Conservation (phyloP, 1,140 invertebrate species). For the Arion vulgaris region DNA sequence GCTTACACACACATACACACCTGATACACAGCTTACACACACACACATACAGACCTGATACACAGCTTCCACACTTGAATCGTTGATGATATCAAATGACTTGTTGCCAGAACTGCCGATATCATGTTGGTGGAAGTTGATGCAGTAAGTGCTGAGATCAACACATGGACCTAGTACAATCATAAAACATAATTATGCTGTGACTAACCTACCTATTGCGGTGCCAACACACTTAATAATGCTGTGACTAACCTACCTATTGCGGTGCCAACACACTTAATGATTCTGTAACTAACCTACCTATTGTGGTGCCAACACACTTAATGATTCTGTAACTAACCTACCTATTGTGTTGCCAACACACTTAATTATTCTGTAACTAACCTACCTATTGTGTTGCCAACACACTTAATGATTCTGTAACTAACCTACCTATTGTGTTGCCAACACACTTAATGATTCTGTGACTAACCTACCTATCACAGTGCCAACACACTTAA, state of each 20-base stretch:
- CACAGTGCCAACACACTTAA: neutral
- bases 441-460: conserved; percentile 66
- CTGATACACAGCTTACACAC: too few species aligned
- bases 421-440: conserved; percentile 65
- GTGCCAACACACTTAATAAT: neutral
- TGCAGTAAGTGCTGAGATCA: conserved; percentile 52
- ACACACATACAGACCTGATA: conserved; percentile 66
- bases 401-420: conserved; percentile 67
- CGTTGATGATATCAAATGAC: conserved; percentile 67
- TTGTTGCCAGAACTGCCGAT: conserved; percentile 57
- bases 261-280: neutral
- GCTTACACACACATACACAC: too few species aligned
- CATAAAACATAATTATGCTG: neutral
- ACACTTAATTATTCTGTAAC: neutral
- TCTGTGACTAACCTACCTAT: conserved; percentile 62
- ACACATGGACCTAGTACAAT: conserved; percentile 63
- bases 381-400: conserved; percentile 62
- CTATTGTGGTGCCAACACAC: neutral
- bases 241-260: neutral
- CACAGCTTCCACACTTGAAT: conserved; percentile 63
- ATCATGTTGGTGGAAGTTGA: conserved; percentile 70
- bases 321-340: neutral
- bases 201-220: neutral
- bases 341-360: neutral
- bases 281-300: too few species aligned